Conservation (phyloP, 1,140 invertebrate species). For the Brachystomella parvula region DNA sequence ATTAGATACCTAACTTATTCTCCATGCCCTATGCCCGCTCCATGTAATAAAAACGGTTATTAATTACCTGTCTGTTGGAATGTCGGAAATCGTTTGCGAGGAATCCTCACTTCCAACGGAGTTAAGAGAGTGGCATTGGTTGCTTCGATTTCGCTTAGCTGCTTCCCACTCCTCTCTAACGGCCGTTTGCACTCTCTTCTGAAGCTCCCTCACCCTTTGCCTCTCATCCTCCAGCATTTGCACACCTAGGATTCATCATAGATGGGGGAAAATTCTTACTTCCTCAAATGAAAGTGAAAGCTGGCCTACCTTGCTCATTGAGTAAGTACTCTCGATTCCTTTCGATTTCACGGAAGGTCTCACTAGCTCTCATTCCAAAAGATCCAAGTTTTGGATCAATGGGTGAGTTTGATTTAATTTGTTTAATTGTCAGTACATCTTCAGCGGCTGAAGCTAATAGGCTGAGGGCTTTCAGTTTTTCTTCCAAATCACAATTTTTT, state of each 20-base stretch:
- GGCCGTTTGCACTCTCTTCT: slow-evolving; percentile 76
- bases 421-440: slow-evolving; percentile 76
- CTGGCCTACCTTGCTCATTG: slow-evolving; percentile 70
- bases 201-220: slow-evolving; percentile 73
- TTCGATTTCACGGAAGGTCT: slow-evolving; percentile 81
- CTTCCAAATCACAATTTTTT: slow-evolving; percentile 38
- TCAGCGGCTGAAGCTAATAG: slow-evolving; percentile 53
- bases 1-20: too few species aligned
- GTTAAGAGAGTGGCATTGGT: slow-evolving; percentile 61
- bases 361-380: slow-evolving; percentile 71
- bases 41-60: too few species aligned
- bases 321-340: slow-evolving; percentile 75
- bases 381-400: slow-evolving; percentile 58
- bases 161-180: slow-evolving; percentile 78
- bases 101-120: slow-evolving; percentile 59
- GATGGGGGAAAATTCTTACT: background rate
- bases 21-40: too few species aligned
- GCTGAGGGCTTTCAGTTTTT: slow-evolving; percentile 34
- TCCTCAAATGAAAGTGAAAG: background rate
- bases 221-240: slow-evolving; percentile 85
- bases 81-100: slow-evolving; percentile 54
- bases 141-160: slow-evolving; percentile 46
- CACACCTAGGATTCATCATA: slow-evolving; percentile 52
- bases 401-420: slow-evolving; percentile 71
- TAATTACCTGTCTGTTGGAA: slow-evolving; percentile 60